Base-by-base conservation (phyloP, 2,888 invertebrate species). In the Rhamnusium bicolor region DNA sequence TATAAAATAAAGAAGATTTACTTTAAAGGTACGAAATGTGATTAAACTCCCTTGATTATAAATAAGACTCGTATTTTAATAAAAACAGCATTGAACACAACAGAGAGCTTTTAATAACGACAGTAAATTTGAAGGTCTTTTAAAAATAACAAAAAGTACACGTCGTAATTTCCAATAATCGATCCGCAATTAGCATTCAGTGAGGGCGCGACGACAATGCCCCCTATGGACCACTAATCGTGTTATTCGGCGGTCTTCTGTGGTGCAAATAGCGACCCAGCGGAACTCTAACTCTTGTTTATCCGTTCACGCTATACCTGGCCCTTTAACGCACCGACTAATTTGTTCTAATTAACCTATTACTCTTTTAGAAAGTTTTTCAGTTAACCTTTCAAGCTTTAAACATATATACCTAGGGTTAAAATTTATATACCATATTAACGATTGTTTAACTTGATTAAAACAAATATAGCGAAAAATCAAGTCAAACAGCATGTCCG, bases 121-220 rank as follows among this genome's bases (percentile, higher is more conserved):
- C 54, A 24, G 14, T 7, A 14, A 27, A 27, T 56, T 27, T 14
- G 24, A 27, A 56, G 8, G 54, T 27, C 54, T 14, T 27, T n/a
- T 27, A 54, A 56, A 16, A 56, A 27, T n/a, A 24, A 29, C 46
- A 47, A 67, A 72, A 75, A 71, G 67, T 69, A 32, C 66, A 72
- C 47, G 40, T 47, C 47, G 40, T 47, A 47, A 51, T 63, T 51
- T 40, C 63, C 51, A n/a, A 53, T 76, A 78, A 78, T 80, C 80
- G 75, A 81, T 81, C 73, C 68, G 72, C 79, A 83, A 83, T 83
- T 81, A 83, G 82, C 80, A 81, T 83, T 82, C 81, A 78, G 76
- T 74, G 65, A 78, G 79, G 69, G 77, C 77, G 73, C 72, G 77
- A 80, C 78, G 81, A 81, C 81, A 82, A 80, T 78, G 77, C 76